Evolutionary conservation across 2,797 vertebrate species (phyloP), one percentile per base, ranked within the genome.

Genomic region (Halcyon badia): DNA sequence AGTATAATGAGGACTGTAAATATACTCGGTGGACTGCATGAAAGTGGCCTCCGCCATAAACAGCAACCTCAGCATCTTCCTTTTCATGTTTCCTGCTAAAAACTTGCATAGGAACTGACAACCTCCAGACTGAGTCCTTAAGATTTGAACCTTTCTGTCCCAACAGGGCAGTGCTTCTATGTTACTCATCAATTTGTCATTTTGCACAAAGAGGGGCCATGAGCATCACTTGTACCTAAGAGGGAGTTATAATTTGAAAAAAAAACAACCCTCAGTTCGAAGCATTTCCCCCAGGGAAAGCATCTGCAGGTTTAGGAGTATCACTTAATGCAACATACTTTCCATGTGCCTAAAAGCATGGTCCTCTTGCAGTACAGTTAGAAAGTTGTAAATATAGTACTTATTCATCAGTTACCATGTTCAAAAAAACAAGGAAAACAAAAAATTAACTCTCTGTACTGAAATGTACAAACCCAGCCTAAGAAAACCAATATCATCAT

Each of bases 1-100:
- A 91, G 77, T 42, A 80, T 70, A 79, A 94, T 6, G 17, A 96
- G 68, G 39, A 82, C 52, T 69, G 73, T 89, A 94, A 97, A 91
- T 85, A 87, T 60, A 94, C 87, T 95, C 66, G 0, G 61, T 42
- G 35, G 78, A 86, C 49, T 51, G 44, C 30, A 39, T 12, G 24
- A 66, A 96, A 81, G 76, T 39, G 64, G 75, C 42, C 46, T 70
- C 35, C 73, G 52, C 20, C 66, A 76, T 28, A 52, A 95, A 95
- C n/a, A 77, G 78, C 72, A 93, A 54, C 24, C 19, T 69, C 76
- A 85, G 70, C 70, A 71, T 49, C 73, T 91, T 90, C 65, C 46
- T 83, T n/a, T 16, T 93, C 81, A 33, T 37, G 31, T 80, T 95
- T 79, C 41, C 69, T 90, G 26, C 42, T 75, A 93, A 92, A 90